phyloP scores from a whole-genome alignment of 1,140 invertebrate genomes.

The Pachypsylla venusta region DNA sequence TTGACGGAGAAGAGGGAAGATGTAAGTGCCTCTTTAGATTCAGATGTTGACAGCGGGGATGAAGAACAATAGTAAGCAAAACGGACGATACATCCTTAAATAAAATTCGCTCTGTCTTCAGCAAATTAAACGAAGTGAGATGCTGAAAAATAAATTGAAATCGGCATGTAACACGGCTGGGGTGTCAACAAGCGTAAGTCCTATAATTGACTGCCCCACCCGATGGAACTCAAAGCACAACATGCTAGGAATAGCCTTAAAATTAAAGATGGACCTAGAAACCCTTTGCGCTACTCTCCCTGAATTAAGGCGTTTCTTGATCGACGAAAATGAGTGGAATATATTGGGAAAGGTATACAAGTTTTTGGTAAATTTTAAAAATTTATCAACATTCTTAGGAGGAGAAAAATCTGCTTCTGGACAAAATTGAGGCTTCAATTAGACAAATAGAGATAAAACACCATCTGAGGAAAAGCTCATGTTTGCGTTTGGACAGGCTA shows the following conservation, averaged over 20 bases:
- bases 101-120: constrained; percentile 15
- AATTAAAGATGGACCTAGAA: constrained; percentile 12
- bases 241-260: constrained; percentile 16
- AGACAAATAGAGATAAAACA: background rate
- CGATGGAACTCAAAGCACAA: constrained; percentile 18
- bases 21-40: too few species aligned
- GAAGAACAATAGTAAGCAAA: too few species aligned
- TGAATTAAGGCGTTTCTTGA: too few species aligned
- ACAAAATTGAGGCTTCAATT: constrained; percentile 4
- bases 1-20: too few species aligned
- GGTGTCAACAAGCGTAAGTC: constrained; percentile 9
- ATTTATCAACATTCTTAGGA: background rate
- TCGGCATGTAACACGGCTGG: constrained; percentile 11
- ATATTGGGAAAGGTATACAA: constrained; percentile 8
- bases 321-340: too few species aligned
- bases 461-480: background rate
- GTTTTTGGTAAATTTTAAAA: constrained; percentile 11
- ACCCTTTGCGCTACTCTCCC: too few species aligned
- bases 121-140: constrained; percentile 16
- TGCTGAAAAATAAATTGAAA: constrained; percentile 13
- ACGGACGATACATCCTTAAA: background rate
- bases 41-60: too few species aligned
- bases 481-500: background rate
- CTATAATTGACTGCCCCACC: constrained; percentile 14
- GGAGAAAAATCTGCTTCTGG: constrained; percentile 8